phyloP scores from a whole-genome alignment of 2,797 vertebrate species.

The Manis javanica region DNA sequence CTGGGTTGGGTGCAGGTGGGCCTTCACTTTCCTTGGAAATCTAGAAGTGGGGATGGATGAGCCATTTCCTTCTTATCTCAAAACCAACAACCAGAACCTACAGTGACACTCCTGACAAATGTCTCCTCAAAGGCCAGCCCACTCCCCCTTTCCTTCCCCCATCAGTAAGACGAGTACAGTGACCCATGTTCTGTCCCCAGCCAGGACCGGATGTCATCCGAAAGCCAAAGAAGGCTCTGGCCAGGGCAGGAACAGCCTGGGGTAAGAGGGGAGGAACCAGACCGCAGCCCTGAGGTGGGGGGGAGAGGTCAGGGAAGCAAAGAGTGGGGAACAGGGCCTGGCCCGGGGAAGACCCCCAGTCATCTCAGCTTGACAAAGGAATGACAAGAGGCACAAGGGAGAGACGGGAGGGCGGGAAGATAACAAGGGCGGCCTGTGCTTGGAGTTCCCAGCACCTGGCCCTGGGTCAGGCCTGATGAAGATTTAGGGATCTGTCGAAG shows the following conservation, averaged over 20 bases:
- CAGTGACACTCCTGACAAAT: background rate
- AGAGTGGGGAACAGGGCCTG: background rate
- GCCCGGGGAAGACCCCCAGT: accelerated
- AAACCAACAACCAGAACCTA: background rate
- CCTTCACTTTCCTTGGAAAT: background rate
- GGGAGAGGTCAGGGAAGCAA: accelerated
- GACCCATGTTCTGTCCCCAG: background rate
- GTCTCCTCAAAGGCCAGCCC: background rate
- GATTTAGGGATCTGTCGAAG: background rate
- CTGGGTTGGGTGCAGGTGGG: background rate
- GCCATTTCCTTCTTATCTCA: background rate
- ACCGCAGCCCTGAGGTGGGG: accelerated
- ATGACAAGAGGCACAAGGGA: background rate
- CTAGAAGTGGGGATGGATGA: background rate
- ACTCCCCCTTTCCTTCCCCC: background rate
- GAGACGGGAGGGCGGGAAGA: background rate
- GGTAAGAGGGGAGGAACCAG: background rate
- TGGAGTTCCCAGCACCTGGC: background rate
- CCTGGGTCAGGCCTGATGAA: background rate
- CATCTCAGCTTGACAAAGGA: background rate
- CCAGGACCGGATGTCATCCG: background rate
- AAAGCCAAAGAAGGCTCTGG: background rate
- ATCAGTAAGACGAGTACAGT: background rate
- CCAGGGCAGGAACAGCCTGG: background rate
- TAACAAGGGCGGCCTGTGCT: background rate